A percentile compares a stretch with the other conserved stretches of the same genome.
These are phyloP conservation scores for Setophaga petechia DNA, from an alignment of 2,113 vertebrate genomes.

Conservation along the genomic window DNA sequence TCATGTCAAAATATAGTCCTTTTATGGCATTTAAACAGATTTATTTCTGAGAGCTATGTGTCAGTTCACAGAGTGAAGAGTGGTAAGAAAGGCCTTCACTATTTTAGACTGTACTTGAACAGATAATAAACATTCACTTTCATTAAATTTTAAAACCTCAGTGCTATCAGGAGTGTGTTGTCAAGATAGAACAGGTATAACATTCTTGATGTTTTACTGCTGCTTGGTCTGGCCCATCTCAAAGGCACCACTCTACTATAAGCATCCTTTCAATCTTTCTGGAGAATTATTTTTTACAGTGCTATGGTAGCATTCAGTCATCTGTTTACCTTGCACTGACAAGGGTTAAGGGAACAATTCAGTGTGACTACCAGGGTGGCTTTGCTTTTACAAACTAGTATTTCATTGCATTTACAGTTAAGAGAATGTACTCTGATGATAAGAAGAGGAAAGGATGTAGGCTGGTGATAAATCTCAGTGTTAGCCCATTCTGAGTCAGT, in stretches of 20 bases:
- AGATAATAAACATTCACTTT: not conserved
- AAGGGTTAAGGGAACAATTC: not conserved
- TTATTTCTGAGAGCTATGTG: not conserved
- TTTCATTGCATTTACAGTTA: not conserved
- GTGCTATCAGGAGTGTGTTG: not conserved
- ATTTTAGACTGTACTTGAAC: not conserved
- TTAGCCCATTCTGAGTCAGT: not conserved
- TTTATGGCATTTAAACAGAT: not conserved
- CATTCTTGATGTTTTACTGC: not conserved
- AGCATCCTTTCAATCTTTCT: not conserved
- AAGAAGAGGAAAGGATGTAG: not conserved
- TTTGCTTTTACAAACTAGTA: not conserved
- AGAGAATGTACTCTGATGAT: not conserved
- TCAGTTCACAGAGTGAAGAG: not conserved
- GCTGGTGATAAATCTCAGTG: not conserved
- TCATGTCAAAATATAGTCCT: not conserved
- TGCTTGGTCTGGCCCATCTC: not conserved
- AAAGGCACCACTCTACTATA: not conserved
- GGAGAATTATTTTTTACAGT: not conserved
- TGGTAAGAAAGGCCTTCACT: not conserved
- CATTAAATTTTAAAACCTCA: not conserved
- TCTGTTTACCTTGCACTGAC: not conserved
- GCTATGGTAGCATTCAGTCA: not conserved
- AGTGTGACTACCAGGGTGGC: not conserved
- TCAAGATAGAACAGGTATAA: not conserved